Base-by-base conservation (phyloP, 2,113 vertebrate species). In the Cariama cristata region DNA sequence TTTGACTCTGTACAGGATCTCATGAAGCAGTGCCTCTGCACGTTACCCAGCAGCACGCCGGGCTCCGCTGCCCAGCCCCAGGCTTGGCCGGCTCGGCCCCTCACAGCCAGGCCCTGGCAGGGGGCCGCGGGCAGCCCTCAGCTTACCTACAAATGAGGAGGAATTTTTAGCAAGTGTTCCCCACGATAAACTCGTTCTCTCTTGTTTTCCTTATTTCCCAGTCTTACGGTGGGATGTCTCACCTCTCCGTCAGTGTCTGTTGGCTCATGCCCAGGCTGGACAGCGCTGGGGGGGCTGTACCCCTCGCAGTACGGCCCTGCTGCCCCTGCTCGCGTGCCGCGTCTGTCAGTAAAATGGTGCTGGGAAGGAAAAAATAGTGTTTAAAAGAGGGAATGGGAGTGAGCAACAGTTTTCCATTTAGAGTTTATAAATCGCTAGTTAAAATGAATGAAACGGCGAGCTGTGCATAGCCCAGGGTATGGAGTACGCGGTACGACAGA, bases 41-140 rank as follows among this genome's bases (percentile, higher is more conserved):
- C 12, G 19, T 64, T 56, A 66, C 21, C 32, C 47, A 89, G 86
- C 55, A 66, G 12, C 20, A 64, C 0, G 0, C 26, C 60, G 45
- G 40, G n/a, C n/a, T 88, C 58, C 10, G 8, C 38, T 71, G 35
- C 9, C 45, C 50, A 88, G 60, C 21, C 56, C 45, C 14, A 33
- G 35, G 14, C 56, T 71, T 85, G 69, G 24, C 67, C 74, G 53
- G n/a, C 52, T 91, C 32, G 80, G 16, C 17, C 19, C 66, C 18
- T 71, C 5, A 7, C 4, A 5, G 14, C 5, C 4, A 4, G 5
- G 9, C 1, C 3, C 27, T 49, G 3, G 14, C 49, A 80, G 14
- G 28, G 13, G 13, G 24, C 67, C 56, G 47, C 0, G 1, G 24
- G 24, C 33, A 91, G 27, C 69, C 14, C n/a, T 59, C 38, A 86